phyloP scores from a whole-genome alignment of 2,888 invertebrate genomes.

The Drosophila birchii region DNA sequence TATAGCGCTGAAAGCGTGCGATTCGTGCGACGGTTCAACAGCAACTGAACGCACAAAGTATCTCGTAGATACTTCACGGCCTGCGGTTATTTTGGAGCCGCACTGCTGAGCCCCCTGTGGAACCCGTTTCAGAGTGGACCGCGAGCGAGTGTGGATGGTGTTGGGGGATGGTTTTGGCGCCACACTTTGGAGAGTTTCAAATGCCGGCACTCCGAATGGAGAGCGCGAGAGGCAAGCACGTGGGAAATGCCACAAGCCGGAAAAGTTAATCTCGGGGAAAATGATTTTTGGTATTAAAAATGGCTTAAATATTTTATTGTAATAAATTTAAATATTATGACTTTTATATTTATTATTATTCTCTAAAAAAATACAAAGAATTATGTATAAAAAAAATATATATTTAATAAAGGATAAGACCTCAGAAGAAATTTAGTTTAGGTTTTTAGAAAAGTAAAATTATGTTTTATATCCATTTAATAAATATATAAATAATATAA shows the following conservation, averaged over 20 bases:
- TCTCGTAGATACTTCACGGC: constrained; percentile 13
- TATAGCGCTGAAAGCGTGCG: constrained; percentile 57
- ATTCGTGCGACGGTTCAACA: constrained; percentile 66
- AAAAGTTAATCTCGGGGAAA: neutral
- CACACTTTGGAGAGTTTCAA: constrained; percentile 66
- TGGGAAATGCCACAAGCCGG: constrained; percentile 6
- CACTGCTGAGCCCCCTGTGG: constrained; percentile 58
- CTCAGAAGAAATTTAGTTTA: no score
- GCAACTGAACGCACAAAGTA: constrained; percentile 56
- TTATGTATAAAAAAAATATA: no score
- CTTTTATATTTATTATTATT: neutral
- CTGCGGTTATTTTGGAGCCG: constrained; percentile 47
- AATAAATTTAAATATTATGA: neutral
- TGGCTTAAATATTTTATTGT: neutral
- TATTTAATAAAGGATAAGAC: no score
- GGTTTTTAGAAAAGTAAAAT: no score
- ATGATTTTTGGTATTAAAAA: neutral
- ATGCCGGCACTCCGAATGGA: constrained; percentile 53
- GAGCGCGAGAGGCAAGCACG: constrained; percentile 24
- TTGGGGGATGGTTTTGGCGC: constrained; percentile 66
- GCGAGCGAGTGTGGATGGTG: constrained; percentile 63
- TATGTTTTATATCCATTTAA: no score
- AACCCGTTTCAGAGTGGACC: constrained; percentile 43
- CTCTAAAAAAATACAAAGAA: no score
- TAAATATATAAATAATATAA: no score